A percentile compares a stretch with the other conserved stretches of the same genome.
Evolutionary conservation across 1,140 invertebrate genomes (phyloP).

Genomic region (Caenorhabditis remanei): DNA sequence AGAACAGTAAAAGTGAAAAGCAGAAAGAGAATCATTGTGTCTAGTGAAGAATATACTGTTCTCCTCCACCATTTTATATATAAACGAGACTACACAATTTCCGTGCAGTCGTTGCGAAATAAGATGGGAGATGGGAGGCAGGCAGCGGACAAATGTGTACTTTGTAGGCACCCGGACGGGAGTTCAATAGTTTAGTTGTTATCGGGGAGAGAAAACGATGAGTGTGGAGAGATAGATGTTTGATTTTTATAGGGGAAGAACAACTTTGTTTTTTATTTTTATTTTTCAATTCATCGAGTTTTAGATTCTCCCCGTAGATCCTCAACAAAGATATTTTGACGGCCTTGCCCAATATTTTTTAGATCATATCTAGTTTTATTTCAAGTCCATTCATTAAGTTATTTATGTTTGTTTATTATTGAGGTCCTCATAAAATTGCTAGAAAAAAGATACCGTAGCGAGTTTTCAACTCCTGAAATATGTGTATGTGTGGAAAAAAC

Average conservation of each 20-base stretch:
- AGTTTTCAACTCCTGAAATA: too few species aligned
- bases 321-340: too few species aligned
- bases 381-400: too few species aligned
- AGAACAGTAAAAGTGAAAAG: neutral
- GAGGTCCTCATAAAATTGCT: too few species aligned
- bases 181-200: neutral
- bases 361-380: too few species aligned
- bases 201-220: neutral
- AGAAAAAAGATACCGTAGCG: too few species aligned
- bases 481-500: too few species aligned
- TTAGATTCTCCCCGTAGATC: too few species aligned
- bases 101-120: neutral
- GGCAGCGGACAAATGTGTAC: neutral
- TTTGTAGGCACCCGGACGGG: neutral
- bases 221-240: neutral
- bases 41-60: too few species aligned
- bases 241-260: neutral
- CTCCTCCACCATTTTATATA: neutral
- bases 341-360: too few species aligned
- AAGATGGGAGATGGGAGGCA: neutral
- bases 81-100: neutral
- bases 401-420: too few species aligned
- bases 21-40: constrained; percentile 5
- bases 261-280: neutral
- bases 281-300: neutral